These are phyloP conservation scores for Umimayanthus chanpuru DNA, from an alignment of 92 coral and sea anemone species.

Conservation along the genomic window DNA sequence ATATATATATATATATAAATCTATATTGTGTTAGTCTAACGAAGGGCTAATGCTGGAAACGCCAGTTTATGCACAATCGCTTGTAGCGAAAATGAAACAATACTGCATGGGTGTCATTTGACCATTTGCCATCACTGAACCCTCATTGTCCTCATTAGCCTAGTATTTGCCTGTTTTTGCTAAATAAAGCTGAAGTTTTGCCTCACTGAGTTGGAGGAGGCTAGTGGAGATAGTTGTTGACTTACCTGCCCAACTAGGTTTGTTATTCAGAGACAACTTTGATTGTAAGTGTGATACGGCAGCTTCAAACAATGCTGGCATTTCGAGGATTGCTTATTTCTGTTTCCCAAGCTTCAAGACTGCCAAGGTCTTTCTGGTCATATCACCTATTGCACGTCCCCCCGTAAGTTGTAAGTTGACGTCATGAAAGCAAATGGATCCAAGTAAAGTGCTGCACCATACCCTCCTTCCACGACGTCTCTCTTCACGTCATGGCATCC, in stretches of 20 bases:
- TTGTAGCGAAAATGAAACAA: too few relatives aligned
- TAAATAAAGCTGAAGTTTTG: too few relatives aligned
- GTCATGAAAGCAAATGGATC: conserved; percentile 46
- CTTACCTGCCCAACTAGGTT: conserved; percentile 49
- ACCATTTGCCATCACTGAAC: too few relatives aligned
- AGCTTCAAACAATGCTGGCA: conserved; percentile 53
- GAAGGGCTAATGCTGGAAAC: too few relatives aligned
- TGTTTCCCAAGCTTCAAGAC: conserved; percentile 57
- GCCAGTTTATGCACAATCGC: too few relatives aligned
- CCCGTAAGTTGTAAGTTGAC: conserved; percentile 53
- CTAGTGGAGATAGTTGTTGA: conserved; percentile 44
- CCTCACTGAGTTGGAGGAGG: too few relatives aligned
- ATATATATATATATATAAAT: too few relatives aligned
- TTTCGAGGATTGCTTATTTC: conserved; percentile 55
- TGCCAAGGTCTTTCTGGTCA: conserved; percentile 59
- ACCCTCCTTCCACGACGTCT: conserved; percentile 35
- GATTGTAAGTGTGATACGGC: conserved; percentile 54
- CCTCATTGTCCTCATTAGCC: too few relatives aligned
- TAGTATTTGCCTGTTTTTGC: too few relatives aligned
- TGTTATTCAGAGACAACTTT: conserved; percentile 49
- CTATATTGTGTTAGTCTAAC: too few relatives aligned
- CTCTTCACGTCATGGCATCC: conserved; percentile 33
- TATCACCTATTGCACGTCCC: conserved; percentile 53
- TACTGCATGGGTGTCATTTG: too few relatives aligned
- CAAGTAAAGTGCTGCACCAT: conserved; percentile 31